These are phyloP conservation scores for Leptinotarsa rubiginosa DNA, from an alignment of 2,888 invertebrate genomes.

Conservation along the genomic window DNA sequence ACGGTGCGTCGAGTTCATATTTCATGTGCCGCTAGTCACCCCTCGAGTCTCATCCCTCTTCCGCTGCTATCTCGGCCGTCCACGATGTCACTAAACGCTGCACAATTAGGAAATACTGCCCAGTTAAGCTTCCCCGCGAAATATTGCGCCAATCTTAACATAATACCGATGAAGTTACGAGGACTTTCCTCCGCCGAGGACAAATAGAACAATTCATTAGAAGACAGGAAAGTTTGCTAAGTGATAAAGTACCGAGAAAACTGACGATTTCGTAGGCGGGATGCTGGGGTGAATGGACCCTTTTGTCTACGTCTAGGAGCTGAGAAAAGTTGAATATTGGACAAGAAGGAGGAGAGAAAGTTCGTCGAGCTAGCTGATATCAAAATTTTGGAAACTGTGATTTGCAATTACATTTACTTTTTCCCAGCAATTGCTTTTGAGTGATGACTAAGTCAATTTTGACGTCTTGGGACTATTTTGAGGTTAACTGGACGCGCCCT, in stretches of 20 bases:
- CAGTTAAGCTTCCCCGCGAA: conserved; percentile 44
- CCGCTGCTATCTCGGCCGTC: conserved; percentile 18
- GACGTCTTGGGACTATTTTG: too few species aligned
- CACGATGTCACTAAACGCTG: conserved; percentile 49
- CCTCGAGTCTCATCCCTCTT: conserved; percentile 17
- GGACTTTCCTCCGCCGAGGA: conserved; percentile 40
- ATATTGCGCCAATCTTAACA: conserved; percentile 52
- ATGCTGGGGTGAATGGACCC: conserved; percentile 25
- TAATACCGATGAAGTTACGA: conserved; percentile 43
- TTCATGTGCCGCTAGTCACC: conserved; percentile 57
- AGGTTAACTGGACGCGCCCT: too few species aligned
- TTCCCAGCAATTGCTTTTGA: too few species aligned
- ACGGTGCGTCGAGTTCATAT: conserved; percentile 62
- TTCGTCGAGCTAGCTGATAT: too few species aligned
- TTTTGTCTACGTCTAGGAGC: neutral
- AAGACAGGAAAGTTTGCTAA: conserved; percentile 41
- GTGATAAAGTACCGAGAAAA: conserved; percentile 44
- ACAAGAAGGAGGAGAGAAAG: too few species aligned
- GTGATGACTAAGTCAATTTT: too few species aligned
- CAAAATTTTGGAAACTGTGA: too few species aligned
- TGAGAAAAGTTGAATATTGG: too few species aligned
- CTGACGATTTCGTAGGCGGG: conserved; percentile 40
- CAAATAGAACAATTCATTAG: conserved; percentile 46
- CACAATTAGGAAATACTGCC: conserved; percentile 54
- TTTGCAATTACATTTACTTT: too few species aligned